Base-by-base conservation (phyloP, 2,113 vertebrate species). In the Uria lomvia region DNA sequence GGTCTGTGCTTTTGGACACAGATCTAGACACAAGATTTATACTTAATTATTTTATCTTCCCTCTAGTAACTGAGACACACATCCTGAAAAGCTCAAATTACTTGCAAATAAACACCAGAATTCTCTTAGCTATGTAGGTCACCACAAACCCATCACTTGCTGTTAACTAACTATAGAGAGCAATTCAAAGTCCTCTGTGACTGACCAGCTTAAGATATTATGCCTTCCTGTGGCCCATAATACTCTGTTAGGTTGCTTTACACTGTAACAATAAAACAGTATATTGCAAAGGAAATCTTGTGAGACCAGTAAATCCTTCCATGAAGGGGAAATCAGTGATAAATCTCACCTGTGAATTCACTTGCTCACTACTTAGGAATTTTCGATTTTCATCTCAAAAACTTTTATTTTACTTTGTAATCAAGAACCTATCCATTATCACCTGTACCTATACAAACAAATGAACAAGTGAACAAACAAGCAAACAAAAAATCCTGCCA, bases 91-190 rank as follows among this genome's bases (percentile, higher is more conserved):
- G 27, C 42, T 87, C 47, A 63, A 68, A 72, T 76, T 88, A 50
- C 83, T 88, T 84, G 24, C 73, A 93, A 88, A 88, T 76, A 95
- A 88, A 85, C 38, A 91, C 47, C 21, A 85, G 60, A 93, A 74
- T 67, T 91, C 43, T 89, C 60, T 86, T 72, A 86, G 55, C 45
- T 82, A 34, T 67, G 32, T 67, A 96, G 65, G 81, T 93, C 81
- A 90, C 20, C 38, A 58, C 22, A 75, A 88, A 65, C 10, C 15
- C 13, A 93, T 68, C 70, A 75, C n/a, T 94, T 84, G 15, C 43
- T 90, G 52, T 71, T 90, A 78, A 92, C n/a, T 83, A 65, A 52
- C 59, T 81, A 17, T 1, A 90, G 22, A 84, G 19, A 85, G 22
- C 12, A 81, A 84, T 90, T 91, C 68, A 42, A 86, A 93, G 50